These are phyloP conservation scores for Encarsia formosa DNA, from an alignment of 2,888 invertebrate genomes.

Conservation along the genomic window DNA sequence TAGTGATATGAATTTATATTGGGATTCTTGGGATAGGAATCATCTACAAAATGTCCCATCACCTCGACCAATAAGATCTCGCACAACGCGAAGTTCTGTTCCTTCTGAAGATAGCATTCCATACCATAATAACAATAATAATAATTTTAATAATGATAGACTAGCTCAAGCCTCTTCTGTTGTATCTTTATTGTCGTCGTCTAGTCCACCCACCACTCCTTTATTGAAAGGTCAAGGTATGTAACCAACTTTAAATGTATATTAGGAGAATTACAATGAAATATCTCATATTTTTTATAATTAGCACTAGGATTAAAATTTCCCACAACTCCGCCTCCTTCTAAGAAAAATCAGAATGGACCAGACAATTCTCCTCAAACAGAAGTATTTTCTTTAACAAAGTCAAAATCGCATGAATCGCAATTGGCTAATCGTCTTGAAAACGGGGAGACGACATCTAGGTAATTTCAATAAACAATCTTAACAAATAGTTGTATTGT, in stretches of 20 bases:
- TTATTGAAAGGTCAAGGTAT: constrained; percentile 27
- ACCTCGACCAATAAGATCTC: constrained; percentile 53
- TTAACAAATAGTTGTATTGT: not conserved
- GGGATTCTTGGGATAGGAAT: constrained; percentile 91
- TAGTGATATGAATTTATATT: constrained; percentile 70
- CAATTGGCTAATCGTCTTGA: constrained; percentile 69
- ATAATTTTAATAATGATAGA: constrained; percentile 44
- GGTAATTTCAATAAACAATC: constrained; percentile 37
- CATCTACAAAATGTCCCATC: constrained; percentile 54
- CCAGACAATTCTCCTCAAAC: constrained; percentile 47
- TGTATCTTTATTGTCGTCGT: constrained; percentile 54
- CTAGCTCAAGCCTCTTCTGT: constrained; percentile 53
- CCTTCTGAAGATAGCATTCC: constrained; percentile 59
- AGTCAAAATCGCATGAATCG: constrained; percentile 89
- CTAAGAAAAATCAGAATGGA: constrained; percentile 66
- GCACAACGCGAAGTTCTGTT: constrained; percentile 57
- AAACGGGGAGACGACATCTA: constrained; percentile 49
- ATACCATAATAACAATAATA: constrained; percentile 49
- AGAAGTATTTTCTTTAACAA: constrained; percentile 64
- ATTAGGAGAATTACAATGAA: not conserved
- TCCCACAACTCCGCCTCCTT: constrained; percentile 78
- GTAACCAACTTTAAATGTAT: constrained; percentile 6
- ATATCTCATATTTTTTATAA: too few species aligned
- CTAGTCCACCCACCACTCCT: constrained; percentile 50
- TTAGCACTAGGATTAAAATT: constrained; percentile 59